Base-by-base conservation (phyloP, 2,888 invertebrate species). In the Catocala fraxini region DNA sequence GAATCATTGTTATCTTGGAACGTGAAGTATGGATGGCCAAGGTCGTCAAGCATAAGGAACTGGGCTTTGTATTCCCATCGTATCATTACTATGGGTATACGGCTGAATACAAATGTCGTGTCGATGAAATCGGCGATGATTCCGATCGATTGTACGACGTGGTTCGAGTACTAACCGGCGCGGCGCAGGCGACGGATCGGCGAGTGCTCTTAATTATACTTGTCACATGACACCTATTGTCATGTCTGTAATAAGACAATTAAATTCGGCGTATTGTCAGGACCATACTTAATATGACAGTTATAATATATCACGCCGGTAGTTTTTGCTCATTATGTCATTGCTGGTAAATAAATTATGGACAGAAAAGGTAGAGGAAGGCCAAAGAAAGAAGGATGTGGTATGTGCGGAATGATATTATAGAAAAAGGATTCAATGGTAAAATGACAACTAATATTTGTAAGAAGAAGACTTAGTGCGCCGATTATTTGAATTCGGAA, bases 31-130 rank as follows among this genome's bases (percentile, higher is more conserved):
- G 47, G 52, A 4, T 13, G 15, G 51, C 63, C 84, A 85, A 86
- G 86, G 86, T 68, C 82, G 71, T 13, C 33, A 15, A 46, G 57
- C 79, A 78, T 69, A 68, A 75, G 68, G 77, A 76, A 70, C 73
- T 62, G 63, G 52, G 56, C 65, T 77, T 73, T 67, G 73, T 81
- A 80, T 82, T 72, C 67, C 48, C 59, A 41, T 43, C 57, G 53
- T 56, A 60, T 52, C 56, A 62, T 47, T 59, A 35, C 41, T 53
- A 51, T 56, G 62, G 12, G 43, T 25, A 69, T 65, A 61, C 53
- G 7, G 49, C 56, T 70, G 83, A 82, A 87, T 87, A 76, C 69
- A 66, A 84, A 87, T 82, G 63, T 59, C 65, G 62, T 58, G 62
- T 69, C 63, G 59, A 63, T 62, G 45, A 63, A 54, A 59, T 69